phyloP scores from a whole-genome alignment of 1,140 invertebrate genomes.

The Magallana ariakensis region DNA sequence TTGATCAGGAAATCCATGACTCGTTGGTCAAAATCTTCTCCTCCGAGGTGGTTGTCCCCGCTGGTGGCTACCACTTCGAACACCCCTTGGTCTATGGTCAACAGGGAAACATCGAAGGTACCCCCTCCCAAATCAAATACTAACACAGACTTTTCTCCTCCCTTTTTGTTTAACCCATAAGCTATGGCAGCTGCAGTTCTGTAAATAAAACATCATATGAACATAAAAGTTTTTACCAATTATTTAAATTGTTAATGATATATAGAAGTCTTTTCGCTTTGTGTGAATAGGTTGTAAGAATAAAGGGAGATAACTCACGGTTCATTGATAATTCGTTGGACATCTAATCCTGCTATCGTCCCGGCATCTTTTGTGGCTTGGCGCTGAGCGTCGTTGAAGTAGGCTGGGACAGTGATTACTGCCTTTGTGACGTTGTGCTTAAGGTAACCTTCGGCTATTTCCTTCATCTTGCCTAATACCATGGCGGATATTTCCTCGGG shows the following conservation, averaged over 20 bases:
- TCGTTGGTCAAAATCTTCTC: constrained; percentile 98
- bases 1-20: constrained; percentile 99
- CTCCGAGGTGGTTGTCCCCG: constrained; percentile 96
- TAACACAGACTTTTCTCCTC: constrained; percentile 97
- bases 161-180: constrained; percentile 99
- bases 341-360: constrained; percentile 91
- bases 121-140: constrained; percentile 99
- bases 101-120: constrained; percentile 98
- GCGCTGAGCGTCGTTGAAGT: constrained; percentile 98
- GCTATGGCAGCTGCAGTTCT: constrained; percentile 98
- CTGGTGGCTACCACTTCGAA: constrained; percentile 96
- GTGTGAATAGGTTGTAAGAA: background rate
- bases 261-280: background rate
- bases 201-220: background rate
- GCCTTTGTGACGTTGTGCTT: constrained; percentile 97
- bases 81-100: constrained; percentile 98
- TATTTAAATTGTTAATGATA: background rate
- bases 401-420: constrained; percentile 98
- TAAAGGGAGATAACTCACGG: constrained; percentile 81
- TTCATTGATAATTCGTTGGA: constrained; percentile 99
- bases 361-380: constrained; percentile 95
- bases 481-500: constrained; percentile 99
- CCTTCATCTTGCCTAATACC: constrained; percentile 98
- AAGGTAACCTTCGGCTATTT: constrained; percentile 97
- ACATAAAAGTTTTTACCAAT: background rate